Base-by-base conservation (phyloP, 2,113 vertebrate genomes). In the Caranx ignobilis region DNA sequence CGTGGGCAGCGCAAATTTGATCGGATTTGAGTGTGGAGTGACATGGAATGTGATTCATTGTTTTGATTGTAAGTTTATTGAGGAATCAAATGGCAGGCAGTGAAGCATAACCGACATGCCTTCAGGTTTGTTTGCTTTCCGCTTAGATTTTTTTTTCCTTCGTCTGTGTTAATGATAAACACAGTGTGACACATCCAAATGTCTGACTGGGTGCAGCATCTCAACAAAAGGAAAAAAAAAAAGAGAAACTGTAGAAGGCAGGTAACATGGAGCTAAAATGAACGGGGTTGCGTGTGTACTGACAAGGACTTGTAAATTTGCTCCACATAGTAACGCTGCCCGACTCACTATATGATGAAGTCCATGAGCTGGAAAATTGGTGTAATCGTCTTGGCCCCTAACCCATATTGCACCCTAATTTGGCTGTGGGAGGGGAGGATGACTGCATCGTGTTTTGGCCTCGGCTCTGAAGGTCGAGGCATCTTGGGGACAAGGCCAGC, bases 331-430 rank as follows among this genome's bases (percentile, higher is more conserved):
- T 57, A 78, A 56, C 39, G 54, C 84, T 45, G 62, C 71, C 70
- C 57, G 60, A 70, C 67, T 85, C 69, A 55, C 71, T 81, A 67
- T 85, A 71, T 90, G 87, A 92, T 82, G 76, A 89, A 90, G 77
- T 66, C 88, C 90, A 90, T 88, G 92, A 85, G 85, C 31, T 91
- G 86, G 91, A 92, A 91, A 92, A 93, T 87, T 88, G 88, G 72
- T 72, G 81, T 87, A 93, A 93, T 93, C 77, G 85, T 87, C 87
- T 75, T 86, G 87, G 78, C 88, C 91, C 90, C 80, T 88, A 79
- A 92, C 87, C 89, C 87, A 59, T 62, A 41, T 63, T 81, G 77
- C 83, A 78, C 77, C 82, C 79, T 82, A 75, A 85, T 87, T 87
- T 83, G 71, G 81, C 82, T 84, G 67, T 31, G 18, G 50, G 77